Evolutionary conservation across 2,888 invertebrate genomes (phyloP).

Genomic region (Cataglyphis rosenhaueri): DNA sequence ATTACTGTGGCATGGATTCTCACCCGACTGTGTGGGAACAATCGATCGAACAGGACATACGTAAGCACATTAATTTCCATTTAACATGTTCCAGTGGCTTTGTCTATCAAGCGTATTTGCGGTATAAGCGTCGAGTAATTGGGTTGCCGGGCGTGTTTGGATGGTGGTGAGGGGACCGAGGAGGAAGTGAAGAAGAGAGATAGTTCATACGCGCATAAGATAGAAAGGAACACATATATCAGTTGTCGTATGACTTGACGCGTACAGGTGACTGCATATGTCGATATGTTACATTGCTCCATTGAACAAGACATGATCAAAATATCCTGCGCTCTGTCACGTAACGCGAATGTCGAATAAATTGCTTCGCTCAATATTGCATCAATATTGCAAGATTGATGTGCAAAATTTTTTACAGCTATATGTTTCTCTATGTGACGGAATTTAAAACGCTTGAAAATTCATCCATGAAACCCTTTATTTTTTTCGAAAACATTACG

Average conservation of each 20-base stretch:
- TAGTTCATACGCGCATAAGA: neutral
- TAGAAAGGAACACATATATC: slow-evolving; percentile 17
- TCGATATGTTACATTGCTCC: slow-evolving; percentile 44
- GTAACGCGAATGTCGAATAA: slow-evolving; percentile 37
- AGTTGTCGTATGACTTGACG: slow-evolving; percentile 41
- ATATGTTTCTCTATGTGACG: neutral
- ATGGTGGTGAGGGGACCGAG: neutral
- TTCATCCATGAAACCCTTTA: neutral
- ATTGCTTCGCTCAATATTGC: slow-evolving; percentile 13
- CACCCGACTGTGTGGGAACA: neutral
- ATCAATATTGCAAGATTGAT: slow-evolving; percentile 23
- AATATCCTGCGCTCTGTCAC: slow-evolving; percentile 34
- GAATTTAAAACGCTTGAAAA: neutral
- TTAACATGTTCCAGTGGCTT: slow-evolving; percentile 67
- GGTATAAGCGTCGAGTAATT: slow-evolving; percentile 64
- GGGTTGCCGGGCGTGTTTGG: slow-evolving; percentile 55
- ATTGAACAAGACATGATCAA: slow-evolving; percentile 31
- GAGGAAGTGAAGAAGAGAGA: neutral
- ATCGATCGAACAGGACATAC: slow-evolving; percentile 48
- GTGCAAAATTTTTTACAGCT: neutral
- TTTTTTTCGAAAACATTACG: neutral
- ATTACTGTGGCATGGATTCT: slow-evolving; percentile 18
- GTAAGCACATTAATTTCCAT: slow-evolving; percentile 61
- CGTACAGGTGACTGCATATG: slow-evolving; percentile 33
- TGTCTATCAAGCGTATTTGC: slow-evolving; percentile 57